phyloP scores from a whole-genome alignment of 2,888 invertebrate genomes.

The Cheilosia variabilis region DNA sequence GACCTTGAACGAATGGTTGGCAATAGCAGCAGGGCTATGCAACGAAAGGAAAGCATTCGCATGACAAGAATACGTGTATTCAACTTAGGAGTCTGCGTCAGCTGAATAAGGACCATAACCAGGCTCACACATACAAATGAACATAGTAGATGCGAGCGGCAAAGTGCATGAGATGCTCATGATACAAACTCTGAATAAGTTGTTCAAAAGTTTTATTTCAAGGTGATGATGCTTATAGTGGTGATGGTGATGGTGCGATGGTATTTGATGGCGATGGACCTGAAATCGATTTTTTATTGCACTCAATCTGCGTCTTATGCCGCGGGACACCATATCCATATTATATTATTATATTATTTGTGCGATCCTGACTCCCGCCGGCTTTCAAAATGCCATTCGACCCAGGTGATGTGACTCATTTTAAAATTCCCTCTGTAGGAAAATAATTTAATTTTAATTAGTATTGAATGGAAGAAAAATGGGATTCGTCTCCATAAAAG shows the following conservation, averaged over 20 bases:
- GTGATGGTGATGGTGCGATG: neutral
- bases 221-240: constrained; percentile 34
- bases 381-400: neutral
- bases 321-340: neutral
- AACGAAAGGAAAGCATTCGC: constrained; percentile 23
- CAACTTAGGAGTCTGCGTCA: constrained; percentile 47
- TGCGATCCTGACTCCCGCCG: neutral
- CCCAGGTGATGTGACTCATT: neutral
- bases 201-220: constrained; percentile 47
- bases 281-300: constrained; percentile 50
- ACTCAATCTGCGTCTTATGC: constrained; percentile 15
- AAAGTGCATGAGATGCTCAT: constrained; percentile 27
- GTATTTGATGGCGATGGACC: constrained; percentile 32
- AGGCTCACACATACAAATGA: neutral
- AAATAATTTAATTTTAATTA: constrained; percentile 13
- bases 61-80: constrained; percentile 18
- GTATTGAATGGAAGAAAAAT: constrained; percentile 10
- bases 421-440: constrained; percentile 13
- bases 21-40: constrained; percentile 32
- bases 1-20: constrained; percentile 64
- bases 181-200: constrained; percentile 36
- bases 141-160: neutral
- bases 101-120: neutral
- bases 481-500: neutral
- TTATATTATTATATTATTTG: neutral